Base-by-base conservation (phyloP, 2,797 vertebrate species). In the Florisuga fusca region DNA sequence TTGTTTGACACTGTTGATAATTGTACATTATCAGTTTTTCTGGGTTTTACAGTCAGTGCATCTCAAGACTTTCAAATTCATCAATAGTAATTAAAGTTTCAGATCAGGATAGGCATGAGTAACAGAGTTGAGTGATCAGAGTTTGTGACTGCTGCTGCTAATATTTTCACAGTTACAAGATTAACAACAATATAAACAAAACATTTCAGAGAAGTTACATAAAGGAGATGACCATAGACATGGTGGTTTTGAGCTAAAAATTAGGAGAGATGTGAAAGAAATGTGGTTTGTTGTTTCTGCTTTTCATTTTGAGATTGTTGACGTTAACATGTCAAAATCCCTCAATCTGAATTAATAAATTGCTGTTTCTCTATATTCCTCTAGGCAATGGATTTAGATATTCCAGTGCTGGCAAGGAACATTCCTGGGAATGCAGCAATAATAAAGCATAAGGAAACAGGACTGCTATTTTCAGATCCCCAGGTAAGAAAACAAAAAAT, bases 381-480 rank as follows among this genome's bases (percentile, higher is more conserved):
- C n/a, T 84, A 99, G 99, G 99, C 99, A 19, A 99, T 99, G 99
- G 98, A 99, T 95, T 97, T 99, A 61, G 97, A 97, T 4, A 94
- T 99, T 2, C 99, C 99, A 0, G 99, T 99, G 78, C 89, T 99
- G 97, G 99, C 98, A n/a, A 98, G 99, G 91, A 96, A 99, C 96
- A 98, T 99, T 85, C 98, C 99, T 2, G 99, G 99, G 78, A 99
- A 99, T 6, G 98, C 98, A 19, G 98, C 99, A 1, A 90, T 99
- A 76, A 97, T 99, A 69, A 91, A 93, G 12, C 99, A 99, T 9
- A 97, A 97, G 81, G 94, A 98, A 50, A 99, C 98, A 2, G 99
- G 99, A 19, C 97, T 99, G 79, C 97, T 99, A 2, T 99, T 98
- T 90, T 98, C 98, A 2, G 97, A 97, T 33, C 98, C 98, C 2